These are phyloP conservation scores for Pogonomyrmex barbatus DNA, from an alignment of 1,140 invertebrate species.

Conservation along the genomic window DNA sequence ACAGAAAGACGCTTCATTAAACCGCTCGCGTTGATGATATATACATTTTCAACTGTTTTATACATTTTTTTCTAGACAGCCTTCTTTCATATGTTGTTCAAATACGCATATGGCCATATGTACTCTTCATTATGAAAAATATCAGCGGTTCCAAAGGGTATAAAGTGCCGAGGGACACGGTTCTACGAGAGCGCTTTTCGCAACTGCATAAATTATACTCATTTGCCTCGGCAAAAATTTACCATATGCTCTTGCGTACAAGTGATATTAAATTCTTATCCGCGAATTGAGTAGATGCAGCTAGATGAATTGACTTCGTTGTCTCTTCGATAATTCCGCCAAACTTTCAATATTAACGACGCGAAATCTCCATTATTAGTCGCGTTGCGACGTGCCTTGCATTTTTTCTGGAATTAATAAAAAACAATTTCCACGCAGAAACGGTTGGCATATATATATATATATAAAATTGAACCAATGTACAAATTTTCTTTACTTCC, in stretches of 20 bases:
- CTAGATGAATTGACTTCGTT: not conserved
- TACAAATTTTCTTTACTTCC: not conserved
- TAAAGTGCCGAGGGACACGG: conserved; percentile 12
- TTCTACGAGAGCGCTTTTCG: conserved; percentile 40
- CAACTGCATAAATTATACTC: conserved; percentile 39
- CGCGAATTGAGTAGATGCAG: conserved; percentile 18
- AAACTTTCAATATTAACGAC: not conserved
- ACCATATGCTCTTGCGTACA: not conserved
- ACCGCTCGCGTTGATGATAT: conserved; percentile 31
- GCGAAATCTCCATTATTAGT: not conserved
- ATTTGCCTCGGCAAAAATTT: conserved; percentile 38
- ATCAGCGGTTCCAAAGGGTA: conserved; percentile 42
- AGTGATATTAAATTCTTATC: conserved; percentile 34
- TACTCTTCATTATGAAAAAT: conserved; percentile 59
- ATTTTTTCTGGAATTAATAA: not conserved
- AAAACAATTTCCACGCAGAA: not conserved
- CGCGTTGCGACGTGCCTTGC: too few species aligned
- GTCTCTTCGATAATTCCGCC: conserved; percentile 28
- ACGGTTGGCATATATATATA: not conserved
- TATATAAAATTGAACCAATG: not conserved
- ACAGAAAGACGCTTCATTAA: conserved; percentile 58
- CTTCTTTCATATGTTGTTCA: conserved; percentile 43
- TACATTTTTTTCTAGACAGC: conserved; percentile 20
- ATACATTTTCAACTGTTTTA: conserved; percentile 25
- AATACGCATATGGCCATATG: conserved; percentile 35